Conservation (phyloP, 2,113 vertebrate genomes). For the Synchiropus splendidus region DNA sequence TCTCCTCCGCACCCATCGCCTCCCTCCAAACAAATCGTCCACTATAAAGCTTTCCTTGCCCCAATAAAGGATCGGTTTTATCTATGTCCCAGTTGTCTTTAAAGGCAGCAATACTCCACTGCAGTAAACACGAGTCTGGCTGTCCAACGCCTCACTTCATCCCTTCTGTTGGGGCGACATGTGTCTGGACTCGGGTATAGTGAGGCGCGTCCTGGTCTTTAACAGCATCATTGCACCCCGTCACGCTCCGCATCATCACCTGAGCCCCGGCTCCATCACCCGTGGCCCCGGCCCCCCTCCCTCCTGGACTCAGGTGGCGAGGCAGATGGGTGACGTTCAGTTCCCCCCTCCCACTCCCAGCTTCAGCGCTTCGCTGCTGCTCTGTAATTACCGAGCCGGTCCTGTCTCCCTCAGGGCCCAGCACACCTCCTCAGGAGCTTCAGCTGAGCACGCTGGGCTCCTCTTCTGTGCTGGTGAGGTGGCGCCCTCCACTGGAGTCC, state of each 20-base stretch:
- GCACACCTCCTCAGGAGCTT: conserved; percentile 81
- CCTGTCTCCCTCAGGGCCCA: conserved; percentile 71
- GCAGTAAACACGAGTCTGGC: too few species aligned
- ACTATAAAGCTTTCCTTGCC: too few species aligned
- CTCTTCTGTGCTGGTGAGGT: conserved; percentile 82
- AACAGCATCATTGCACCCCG: conserved; percentile 23
- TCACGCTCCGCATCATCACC: conserved; percentile 29
- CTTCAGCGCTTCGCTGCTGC: conserved; percentile 34
- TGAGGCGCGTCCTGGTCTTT: too few species aligned
- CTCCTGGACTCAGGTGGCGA: conserved; percentile 42
- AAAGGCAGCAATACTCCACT: too few species aligned
- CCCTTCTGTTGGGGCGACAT: too few species aligned
- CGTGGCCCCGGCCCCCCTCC: conserved; percentile 16
- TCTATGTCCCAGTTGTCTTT: too few species aligned
- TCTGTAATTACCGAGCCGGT: conserved; percentile 42
- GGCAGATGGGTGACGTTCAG: conserved; percentile 45
- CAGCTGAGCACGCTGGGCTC: conserved; percentile 79
- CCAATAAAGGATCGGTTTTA: too few species aligned
- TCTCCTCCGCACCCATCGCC: too few species aligned
- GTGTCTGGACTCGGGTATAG: too few species aligned
- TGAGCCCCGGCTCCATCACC: conserved; percentile 22
- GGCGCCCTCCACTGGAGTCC: conserved; percentile 87
- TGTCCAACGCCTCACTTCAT: too few species aligned
- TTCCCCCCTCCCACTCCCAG: conserved; percentile 29
- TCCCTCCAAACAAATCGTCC: too few species aligned